A percentile compares a stretch with the other conserved stretches of the same genome.
phyloP scores from a whole-genome alignment of 2,888 invertebrate genomes.

The Drymonia ruficornis region DNA sequence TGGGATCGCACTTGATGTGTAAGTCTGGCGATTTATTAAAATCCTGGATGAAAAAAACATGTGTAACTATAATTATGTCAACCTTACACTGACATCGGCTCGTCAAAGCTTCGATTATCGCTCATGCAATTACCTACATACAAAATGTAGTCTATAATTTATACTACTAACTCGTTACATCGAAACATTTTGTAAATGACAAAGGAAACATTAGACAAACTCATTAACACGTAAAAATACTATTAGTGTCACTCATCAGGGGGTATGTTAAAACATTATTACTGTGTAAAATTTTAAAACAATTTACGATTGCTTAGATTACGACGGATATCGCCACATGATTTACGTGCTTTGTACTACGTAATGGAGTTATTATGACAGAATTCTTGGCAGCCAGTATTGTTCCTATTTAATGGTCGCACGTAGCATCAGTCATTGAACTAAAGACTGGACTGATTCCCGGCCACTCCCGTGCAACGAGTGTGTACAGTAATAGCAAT shows the following conservation, averaged over 20 bases:
- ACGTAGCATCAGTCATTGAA: constrained; percentile 43
- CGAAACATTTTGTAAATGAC: background rate
- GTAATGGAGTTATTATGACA: constrained; percentile 40
- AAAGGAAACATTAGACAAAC: background rate
- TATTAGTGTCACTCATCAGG: constrained; percentile 30
- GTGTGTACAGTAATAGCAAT: constrained; percentile 29
- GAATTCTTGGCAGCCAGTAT: constrained; percentile 40
- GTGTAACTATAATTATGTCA: background rate
- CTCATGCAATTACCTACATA: no score
- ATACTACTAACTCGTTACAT: background rate
- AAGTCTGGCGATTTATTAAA: no score
- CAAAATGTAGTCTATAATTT: background rate
- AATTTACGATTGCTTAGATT: constrained; percentile 30
- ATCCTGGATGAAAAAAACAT: no score
- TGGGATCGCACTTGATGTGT: no score
- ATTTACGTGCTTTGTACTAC: constrained; percentile 18
- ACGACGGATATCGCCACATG: constrained; percentile 23
- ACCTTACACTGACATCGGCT: background rate
- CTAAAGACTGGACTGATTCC: constrained; percentile 29
- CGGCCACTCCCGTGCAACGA: constrained; percentile 30
- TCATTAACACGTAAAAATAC: constrained; percentile 15
- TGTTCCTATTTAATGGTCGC: constrained; percentile 43
- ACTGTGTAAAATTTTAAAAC: constrained; percentile 23
- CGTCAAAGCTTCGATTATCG: no score
- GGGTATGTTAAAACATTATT: constrained; percentile 31